Conservation (phyloP, 2,888 invertebrate genomes). For the Deilephila elpenor region DNA sequence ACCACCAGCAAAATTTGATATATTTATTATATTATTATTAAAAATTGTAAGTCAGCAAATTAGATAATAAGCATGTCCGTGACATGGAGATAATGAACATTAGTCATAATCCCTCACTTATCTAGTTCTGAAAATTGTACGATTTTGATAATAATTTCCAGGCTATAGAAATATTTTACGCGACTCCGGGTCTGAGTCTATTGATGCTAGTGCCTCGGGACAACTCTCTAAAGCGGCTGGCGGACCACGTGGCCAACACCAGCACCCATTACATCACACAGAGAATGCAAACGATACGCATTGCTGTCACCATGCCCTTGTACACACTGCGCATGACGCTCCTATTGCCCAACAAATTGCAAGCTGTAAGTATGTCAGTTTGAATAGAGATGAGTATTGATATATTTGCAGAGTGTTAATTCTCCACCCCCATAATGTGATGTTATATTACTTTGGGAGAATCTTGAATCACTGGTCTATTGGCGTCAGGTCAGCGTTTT, state of each 20-base stretch:
- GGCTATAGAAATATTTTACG: conserved; percentile 76
- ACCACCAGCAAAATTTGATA: too few species aligned
- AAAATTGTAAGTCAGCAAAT: too few species aligned
- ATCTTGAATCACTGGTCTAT: too few species aligned
- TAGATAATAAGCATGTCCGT: too few species aligned
- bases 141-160: conserved; percentile 44
- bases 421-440: too few species aligned
- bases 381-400: background rate
- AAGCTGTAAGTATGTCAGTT: conserved; percentile 58
- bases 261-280: conserved; percentile 51
- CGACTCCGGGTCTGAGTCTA: conserved; percentile 65
- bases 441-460: too few species aligned
- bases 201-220: conserved; percentile 68
- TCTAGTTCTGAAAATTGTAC: background rate
- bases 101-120: background rate
- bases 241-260: conserved; percentile 48
- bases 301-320: conserved; percentile 70
- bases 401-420: background rate
- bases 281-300: conserved; percentile 57
- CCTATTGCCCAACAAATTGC: conserved; percentile 71
- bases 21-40: too few species aligned
- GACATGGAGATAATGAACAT: too few species aligned
- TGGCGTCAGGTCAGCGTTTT: too few species aligned
- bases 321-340: conserved; percentile 79
- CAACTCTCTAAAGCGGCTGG: conserved; percentile 57